Evolutionary conservation across 2,888 invertebrate genomes (phyloP).

Genomic region (Caenorhabditis wallacei): DNA sequence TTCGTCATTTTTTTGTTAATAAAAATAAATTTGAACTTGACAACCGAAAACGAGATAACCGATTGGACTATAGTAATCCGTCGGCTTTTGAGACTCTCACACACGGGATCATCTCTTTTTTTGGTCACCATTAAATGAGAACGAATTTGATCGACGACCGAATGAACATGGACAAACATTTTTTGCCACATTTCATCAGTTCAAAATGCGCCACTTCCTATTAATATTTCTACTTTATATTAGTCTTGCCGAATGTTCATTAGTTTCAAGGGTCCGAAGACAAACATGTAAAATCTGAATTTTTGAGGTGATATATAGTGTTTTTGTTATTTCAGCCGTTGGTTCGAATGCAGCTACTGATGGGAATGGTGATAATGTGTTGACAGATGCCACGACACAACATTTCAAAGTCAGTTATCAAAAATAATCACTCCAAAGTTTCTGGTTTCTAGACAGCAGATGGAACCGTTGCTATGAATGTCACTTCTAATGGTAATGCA

Average conservation of each 20-base stretch:
- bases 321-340: constrained; percentile 61
- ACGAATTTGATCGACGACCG: constrained; percentile 41
- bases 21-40: constrained; percentile 25
- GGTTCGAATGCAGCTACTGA: constrained; percentile 66
- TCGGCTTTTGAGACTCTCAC: constrained; percentile 52
- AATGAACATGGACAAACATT: constrained; percentile 50
- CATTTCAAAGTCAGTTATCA: constrained; percentile 65
- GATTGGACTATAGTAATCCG: constrained; percentile 53
- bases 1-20: not conserved
- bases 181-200: constrained; percentile 36
- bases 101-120: constrained; percentile 49
- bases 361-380: constrained; percentile 69
- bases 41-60: constrained; percentile 37
- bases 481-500: constrained; percentile 73
- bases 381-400: constrained; percentile 68
- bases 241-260: not conserved
- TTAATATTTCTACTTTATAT: constrained; percentile 16
- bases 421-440: not conserved
- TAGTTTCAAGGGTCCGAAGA: constrained; percentile 23
- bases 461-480: constrained; percentile 74
- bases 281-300: constrained; percentile 3
- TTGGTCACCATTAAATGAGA: constrained; percentile 32
- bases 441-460: constrained; percentile 59
- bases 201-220: constrained; percentile 38
- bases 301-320: not conserved